These are phyloP conservation scores for Panorpa germanica DNA, from an alignment of 2,888 invertebrate genomes.

Conservation along the genomic window DNA sequence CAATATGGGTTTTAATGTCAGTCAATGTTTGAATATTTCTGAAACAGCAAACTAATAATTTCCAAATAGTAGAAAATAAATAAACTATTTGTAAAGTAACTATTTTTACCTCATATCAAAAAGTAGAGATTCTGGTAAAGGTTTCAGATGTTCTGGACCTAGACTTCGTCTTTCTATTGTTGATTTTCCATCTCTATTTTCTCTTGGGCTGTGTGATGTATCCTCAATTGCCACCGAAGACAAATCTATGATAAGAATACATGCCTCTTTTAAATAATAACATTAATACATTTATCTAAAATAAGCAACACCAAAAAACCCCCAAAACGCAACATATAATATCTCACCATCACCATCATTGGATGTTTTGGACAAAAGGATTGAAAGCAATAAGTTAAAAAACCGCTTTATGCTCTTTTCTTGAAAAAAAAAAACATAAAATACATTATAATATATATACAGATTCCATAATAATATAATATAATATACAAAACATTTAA, in stretches of 20 bases:
- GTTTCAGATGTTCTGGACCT: constrained; percentile 27
- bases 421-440: too few species aligned
- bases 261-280: too few species aligned
- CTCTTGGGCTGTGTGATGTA: constrained; percentile 28
- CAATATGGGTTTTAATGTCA: constrained; percentile 96
- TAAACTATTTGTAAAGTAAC: constrained; percentile 3
- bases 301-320: constrained; percentile 9
- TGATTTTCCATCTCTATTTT: constrained; percentile 19
- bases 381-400: neutral
- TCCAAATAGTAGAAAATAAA: constrained; percentile 1
- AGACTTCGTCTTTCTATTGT: constrained; percentile 25
- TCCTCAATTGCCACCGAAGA: constrained; percentile 60
- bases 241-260: constrained; percentile 33
- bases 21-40: constrained; percentile 87
- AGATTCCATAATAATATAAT: too few species aligned
- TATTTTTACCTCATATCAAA: constrained; percentile 63
- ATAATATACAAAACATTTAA: too few species aligned
- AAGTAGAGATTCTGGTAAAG: constrained; percentile 62
- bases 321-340: too few species aligned
- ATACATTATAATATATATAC: too few species aligned
- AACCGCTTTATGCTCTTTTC: neutral
- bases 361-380: constrained; percentile 12
- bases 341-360: too few species aligned
- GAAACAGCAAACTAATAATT: constrained; percentile 15
- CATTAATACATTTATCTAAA: too few species aligned